Conservation (phyloP, 2,888 invertebrate species). For the Phalera bucephala region DNA sequence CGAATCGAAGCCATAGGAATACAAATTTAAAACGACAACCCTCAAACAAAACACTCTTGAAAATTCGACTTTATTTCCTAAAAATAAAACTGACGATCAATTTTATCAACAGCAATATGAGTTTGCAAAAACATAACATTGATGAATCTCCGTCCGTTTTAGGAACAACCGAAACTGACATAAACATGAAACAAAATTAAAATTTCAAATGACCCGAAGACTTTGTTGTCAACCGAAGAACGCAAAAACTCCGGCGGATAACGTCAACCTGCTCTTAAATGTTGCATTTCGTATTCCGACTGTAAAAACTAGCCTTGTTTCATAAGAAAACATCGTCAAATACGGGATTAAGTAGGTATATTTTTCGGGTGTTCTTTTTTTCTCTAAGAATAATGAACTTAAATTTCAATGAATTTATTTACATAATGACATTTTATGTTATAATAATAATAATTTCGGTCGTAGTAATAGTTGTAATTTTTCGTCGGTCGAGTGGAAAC, state of each 20-base stretch:
- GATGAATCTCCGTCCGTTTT: constrained; percentile 72
- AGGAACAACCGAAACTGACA: constrained; percentile 67
- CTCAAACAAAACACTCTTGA: constrained; percentile 3
- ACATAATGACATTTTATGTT: too few species aligned
- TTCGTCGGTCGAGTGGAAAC: too few species aligned
- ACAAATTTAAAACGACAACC: constrained; percentile 24
- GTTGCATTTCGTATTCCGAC: constrained; percentile 50
- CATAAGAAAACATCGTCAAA: constrained; percentile 26
- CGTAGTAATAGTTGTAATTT: too few species aligned
- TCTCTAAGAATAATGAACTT: too few species aligned
- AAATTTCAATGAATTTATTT: too few species aligned
- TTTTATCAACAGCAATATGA: constrained; percentile 6
- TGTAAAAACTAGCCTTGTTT: constrained; percentile 37
- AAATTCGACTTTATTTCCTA: constrained; percentile 11
- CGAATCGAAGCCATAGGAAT: constrained; percentile 53
- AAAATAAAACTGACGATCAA: constrained; percentile 5
- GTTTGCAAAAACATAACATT: constrained; percentile 55
- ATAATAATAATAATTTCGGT: too few species aligned
- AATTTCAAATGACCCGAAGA: constrained; percentile 70
- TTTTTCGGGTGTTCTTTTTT: neutral
- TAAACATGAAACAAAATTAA: constrained; percentile 69
- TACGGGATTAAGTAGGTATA: neutral
- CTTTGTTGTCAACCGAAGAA: constrained; percentile 60
- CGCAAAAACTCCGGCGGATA: constrained; percentile 43
- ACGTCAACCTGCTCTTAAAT: constrained; percentile 56